A percentile compares a stretch with the other conserved stretches of the same genome.
Conservation (phyloP, 2,888 invertebrate genomes). For the Limnephilus rhombicus region DNA sequence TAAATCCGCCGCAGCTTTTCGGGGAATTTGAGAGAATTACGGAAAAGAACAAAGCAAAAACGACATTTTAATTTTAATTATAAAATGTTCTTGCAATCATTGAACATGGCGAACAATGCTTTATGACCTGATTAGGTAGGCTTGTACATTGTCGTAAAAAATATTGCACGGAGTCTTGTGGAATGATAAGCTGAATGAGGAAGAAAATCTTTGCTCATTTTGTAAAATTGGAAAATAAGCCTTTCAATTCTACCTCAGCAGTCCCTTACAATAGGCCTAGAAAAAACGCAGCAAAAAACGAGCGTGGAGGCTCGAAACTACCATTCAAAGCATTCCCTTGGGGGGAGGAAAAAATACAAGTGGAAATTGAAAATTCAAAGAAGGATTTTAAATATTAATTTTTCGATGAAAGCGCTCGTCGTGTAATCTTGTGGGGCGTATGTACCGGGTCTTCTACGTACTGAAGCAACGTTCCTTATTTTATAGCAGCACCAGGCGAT, state of each 20-base stretch:
- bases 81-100: background rate
- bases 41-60: background rate
- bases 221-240: slow-evolving; percentile 46
- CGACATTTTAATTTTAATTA: background rate
- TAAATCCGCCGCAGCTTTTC: slow-evolving; percentile 35
- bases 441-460: background rate
- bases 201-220: slow-evolving; percentile 19
- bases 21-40: background rate
- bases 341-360: slow-evolving; percentile 62
- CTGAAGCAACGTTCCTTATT: background rate
- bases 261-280: slow-evolving; percentile 31
- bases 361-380: slow-evolving; percentile 65
- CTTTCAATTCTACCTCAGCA: slow-evolving; percentile 42
- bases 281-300: slow-evolving; percentile 35
- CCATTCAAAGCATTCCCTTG: slow-evolving; percentile 60
- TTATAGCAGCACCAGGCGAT: background rate
- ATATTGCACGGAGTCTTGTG: background rate
- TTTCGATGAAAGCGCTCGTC: slow-evolving; percentile 63
- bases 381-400: slow-evolving; percentile 66
- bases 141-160: background rate
- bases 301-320: slow-evolving; percentile 54
- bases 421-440: slow-evolving; percentile 52
- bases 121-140: background rate
- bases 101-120: background rate
- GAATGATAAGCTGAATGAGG: background rate